A percentile compares a stretch with the other conserved stretches of the same genome.
These are phyloP conservation scores for Euura lappo DNA, from an alignment of 1,140 invertebrate genomes.

Conservation along the genomic window DNA sequence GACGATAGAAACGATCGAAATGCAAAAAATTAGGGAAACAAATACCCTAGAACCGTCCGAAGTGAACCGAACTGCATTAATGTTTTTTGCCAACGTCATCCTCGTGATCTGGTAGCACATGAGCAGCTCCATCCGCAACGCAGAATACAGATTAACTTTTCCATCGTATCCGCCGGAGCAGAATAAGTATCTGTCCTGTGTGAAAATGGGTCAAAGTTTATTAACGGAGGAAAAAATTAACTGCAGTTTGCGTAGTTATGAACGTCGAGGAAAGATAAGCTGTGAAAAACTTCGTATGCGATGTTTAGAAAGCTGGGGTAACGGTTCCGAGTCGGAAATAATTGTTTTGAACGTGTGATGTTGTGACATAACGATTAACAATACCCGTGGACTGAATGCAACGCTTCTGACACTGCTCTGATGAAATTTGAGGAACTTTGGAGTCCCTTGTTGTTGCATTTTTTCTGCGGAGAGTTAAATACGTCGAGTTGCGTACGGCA, in stretches of 20 bases:
- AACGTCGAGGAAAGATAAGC: too few species aligned
- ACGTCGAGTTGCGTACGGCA: too few species aligned
- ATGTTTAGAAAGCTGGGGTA: too few species aligned
- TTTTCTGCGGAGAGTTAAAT: neutral
- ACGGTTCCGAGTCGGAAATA: neutral
- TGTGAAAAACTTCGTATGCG: too few species aligned
- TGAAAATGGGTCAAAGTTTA: conserved; percentile 15
- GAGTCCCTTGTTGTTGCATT: conserved; percentile 61
- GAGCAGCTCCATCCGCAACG: conserved; percentile 54
- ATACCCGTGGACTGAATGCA: conserved; percentile 60
- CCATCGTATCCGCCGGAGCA: conserved; percentile 63
- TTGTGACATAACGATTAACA: conserved; percentile 12
- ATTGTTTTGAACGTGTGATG: conserved; percentile 7
- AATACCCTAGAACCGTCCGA: conserved; percentile 58
- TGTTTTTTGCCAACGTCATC: conserved; percentile 53
- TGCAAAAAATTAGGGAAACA: neutral
- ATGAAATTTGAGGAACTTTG: conserved; percentile 59
- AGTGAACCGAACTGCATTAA: conserved; percentile 61
- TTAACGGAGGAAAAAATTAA: neutral
- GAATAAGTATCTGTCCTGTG: conserved; percentile 61
- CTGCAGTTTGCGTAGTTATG: too few species aligned
- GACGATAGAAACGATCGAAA: neutral
- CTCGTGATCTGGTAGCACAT: conserved; percentile 59
- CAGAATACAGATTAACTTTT: conserved; percentile 62
- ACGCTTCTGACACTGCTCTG: conserved; percentile 59